A percentile compares a stretch with the other conserved stretches of the same genome.
Conservation (phyloP, 2,888 invertebrate genomes). For the Entomobrya proxima region DNA sequence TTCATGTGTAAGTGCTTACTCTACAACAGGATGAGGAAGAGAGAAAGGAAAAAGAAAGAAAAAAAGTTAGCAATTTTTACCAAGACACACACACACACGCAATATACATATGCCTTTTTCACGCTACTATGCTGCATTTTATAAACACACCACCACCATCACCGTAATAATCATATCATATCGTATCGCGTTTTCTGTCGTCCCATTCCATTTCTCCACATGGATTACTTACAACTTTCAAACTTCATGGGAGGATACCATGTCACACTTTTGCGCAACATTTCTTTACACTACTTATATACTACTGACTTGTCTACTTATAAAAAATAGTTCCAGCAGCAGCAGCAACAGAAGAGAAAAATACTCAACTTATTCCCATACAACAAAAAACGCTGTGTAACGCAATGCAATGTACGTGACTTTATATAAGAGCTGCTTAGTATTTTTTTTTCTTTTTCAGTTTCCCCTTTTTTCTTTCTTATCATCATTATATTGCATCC, state of each 20-base stretch:
- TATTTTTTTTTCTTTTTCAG: slow-evolving; percentile 46
- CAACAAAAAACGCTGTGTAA: no score
- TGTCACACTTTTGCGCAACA: slow-evolving; percentile 68
- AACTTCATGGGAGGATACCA: slow-evolving; percentile 68
- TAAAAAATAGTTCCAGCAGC: slow-evolving; percentile 12
- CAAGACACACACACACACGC: slow-evolving; percentile 2
- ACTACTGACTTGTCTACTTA: background rate
- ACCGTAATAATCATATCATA: slow-evolving; percentile 61
- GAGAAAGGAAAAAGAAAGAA: slow-evolving; percentile 6
- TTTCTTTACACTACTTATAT: slow-evolving; percentile 50
- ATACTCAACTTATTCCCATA: no score
- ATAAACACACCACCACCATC: slow-evolving; percentile 31
- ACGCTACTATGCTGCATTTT: slow-evolving; percentile 19
- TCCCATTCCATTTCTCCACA: slow-evolving; percentile 66
- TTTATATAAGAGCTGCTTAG: slow-evolving; percentile 5
- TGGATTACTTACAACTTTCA: slow-evolving; percentile 67
- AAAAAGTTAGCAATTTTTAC: slow-evolving; percentile 45
- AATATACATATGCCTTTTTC: background rate
- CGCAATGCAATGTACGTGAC: background rate
- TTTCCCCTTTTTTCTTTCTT: slow-evolving; percentile 46
- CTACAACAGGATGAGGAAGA: slow-evolving; percentile 31
- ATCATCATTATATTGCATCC: slow-evolving; percentile 56
- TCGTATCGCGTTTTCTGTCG: slow-evolving; percentile 18
- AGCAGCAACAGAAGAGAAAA: background rate
- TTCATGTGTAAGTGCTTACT: slow-evolving; percentile 44